Evolutionary conservation across 2,888 invertebrate genomes (phyloP).

Genomic region (Coenonympha glycerion): DNA sequence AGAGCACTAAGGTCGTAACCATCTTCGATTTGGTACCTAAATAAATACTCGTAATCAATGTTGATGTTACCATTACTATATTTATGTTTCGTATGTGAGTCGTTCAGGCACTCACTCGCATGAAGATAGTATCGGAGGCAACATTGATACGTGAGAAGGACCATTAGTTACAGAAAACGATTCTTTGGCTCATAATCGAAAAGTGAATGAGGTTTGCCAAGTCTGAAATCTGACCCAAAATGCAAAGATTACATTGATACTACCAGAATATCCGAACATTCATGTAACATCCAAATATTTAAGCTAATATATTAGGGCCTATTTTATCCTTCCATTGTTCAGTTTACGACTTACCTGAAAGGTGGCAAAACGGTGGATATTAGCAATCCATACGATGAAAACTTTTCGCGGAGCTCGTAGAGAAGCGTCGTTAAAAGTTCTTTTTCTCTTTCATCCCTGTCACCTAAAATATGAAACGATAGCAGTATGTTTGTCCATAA

Average conservation of each 20-base stretch:
- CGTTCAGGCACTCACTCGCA: no score
- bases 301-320: no score
- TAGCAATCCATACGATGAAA: constrained; percentile 74
- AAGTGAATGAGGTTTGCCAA: no score
- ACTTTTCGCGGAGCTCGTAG: constrained; percentile 77
- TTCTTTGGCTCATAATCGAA: no score
- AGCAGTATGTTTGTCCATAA: no score
- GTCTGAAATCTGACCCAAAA: no score
- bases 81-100: background rate
- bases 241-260: no score
- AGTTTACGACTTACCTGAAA: constrained; percentile 57
- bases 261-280: no score
- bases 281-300: no score
- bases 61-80: background rate
- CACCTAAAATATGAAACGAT: constrained; percentile 46
- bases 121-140: no score
- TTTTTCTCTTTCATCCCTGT: constrained; percentile 70
- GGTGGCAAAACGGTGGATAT: constrained; percentile 77
- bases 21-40: constrained; percentile 77
- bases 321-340: background rate
- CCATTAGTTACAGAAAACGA: no score
- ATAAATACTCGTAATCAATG: background rate
- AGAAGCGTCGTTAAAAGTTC: constrained; percentile 73
- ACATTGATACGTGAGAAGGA: no score
- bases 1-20: constrained; percentile 79